These are phyloP conservation scores for Todiramphus saurophagus DNA, from an alignment of 2,113 vertebrate species.

Conservation along the genomic window DNA sequence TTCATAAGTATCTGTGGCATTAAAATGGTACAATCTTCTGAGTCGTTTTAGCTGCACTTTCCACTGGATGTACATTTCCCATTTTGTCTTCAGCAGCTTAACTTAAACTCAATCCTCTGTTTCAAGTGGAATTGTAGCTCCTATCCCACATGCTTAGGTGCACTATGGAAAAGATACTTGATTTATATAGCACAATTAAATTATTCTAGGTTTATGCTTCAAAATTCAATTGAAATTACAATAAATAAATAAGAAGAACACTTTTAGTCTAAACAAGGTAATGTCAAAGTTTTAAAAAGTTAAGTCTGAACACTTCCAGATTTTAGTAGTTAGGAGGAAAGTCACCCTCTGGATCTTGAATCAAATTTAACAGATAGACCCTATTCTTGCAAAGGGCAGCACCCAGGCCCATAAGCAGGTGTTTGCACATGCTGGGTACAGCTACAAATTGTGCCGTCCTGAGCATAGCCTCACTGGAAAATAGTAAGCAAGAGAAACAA, in stretches of 20 bases:
- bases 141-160: not conserved
- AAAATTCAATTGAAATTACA: not conserved
- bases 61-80: not conserved
- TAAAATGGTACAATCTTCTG: not conserved
- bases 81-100: not conserved
- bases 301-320: not conserved
- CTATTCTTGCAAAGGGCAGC: not conserved
- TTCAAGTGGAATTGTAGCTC: not conserved
- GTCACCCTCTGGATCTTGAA: not conserved
- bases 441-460: not conserved
- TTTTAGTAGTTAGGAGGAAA: not conserved
- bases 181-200: not conserved
- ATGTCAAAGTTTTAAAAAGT: not conserved
- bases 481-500: not conserved
- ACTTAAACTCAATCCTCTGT: not conserved
- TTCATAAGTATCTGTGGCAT: not conserved
- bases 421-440: fast-evolving
- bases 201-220: not conserved
- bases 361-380: not conserved
- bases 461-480: not conserved
- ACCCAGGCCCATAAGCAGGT: not conserved
- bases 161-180: not conserved
- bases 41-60: not conserved
- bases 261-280: not conserved
- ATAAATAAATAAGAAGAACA: not conserved